Evolutionary conservation across 2,888 invertebrate genomes (phyloP).

Genomic region (Latheticus oryzae): DNA sequence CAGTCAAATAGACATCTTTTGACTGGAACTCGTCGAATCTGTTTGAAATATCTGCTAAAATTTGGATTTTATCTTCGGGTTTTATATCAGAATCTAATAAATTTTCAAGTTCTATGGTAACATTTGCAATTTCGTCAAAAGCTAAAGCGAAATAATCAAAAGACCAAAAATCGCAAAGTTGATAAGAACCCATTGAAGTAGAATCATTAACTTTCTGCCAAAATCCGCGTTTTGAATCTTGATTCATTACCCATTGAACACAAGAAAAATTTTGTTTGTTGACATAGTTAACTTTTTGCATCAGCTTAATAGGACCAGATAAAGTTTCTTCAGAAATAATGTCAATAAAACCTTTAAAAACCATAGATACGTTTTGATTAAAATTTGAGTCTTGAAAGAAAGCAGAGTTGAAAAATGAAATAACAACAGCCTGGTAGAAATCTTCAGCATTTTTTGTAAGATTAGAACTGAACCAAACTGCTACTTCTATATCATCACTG

Average conservation of each 20-base stretch:
- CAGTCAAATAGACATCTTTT: conserved; percentile 4
- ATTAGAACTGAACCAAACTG: conserved; percentile 7
- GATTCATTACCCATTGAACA: conserved; percentile 9
- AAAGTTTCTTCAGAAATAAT: too few relatives aligned
- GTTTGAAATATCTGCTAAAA: background rate
- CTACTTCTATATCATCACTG: background rate
- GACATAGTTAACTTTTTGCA: too few relatives aligned
- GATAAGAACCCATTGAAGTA: background rate
- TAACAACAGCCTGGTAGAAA: too few relatives aligned
- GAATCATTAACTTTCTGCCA: conserved; percentile 4
- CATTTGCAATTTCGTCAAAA: background rate
- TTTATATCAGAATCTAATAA: background rate
- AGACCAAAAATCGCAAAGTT: conserved; percentile 10
- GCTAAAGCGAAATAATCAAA: background rate
- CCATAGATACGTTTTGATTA: too few relatives aligned
- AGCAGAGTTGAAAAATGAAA: too few relatives aligned
- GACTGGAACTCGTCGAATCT: conserved; percentile 9
- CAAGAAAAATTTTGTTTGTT: too few relatives aligned
- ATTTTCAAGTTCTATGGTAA: conserved; percentile 1
- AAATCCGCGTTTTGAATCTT: background rate
- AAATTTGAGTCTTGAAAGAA: too few relatives aligned
- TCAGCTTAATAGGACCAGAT: too few relatives aligned
- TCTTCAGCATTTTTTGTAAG: too few relatives aligned
- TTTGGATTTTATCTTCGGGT: background rate
- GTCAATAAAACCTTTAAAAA: too few relatives aligned